A percentile compares a stretch with the other conserved stretches of the same genome.
These are phyloP conservation scores for Brachionus paranguensis DNA, from an alignment of 1,140 invertebrate species.

Conservation along the genomic window DNA sequence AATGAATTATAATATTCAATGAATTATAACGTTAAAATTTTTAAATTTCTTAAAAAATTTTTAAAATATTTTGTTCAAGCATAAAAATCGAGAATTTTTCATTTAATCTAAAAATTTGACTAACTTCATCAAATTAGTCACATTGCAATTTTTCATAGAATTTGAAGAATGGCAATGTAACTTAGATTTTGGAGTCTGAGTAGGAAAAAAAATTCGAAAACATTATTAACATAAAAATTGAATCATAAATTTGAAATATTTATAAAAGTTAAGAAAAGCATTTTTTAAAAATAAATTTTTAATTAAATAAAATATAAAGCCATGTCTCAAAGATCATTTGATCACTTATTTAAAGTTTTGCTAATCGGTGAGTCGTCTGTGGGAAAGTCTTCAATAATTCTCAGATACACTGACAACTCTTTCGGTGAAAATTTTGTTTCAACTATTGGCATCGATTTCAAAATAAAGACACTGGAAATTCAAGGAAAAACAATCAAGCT, in stretches of 20 bases:
- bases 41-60: too few species aligned
- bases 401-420: slow-evolving; percentile 87
- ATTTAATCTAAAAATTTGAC: too few species aligned
- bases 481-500: slow-evolving; percentile 59
- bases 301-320: too few species aligned
- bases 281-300: too few species aligned
- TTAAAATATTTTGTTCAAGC: too few species aligned
- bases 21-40: too few species aligned
- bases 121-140: too few species aligned
- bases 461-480: slow-evolving; percentile 59
- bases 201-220: background rate
- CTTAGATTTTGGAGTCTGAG: background rate
- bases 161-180: too few species aligned
- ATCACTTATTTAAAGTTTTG: slow-evolving; percentile 69
- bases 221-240: background rate
- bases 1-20: too few species aligned
- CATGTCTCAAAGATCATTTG: slow-evolving; percentile 30
- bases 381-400: slow-evolving; percentile 86
- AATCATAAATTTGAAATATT: background rate
- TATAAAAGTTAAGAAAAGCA: background rate
- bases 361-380: slow-evolving; percentile 85
- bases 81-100: too few species aligned
- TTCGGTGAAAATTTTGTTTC: background rate
- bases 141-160: too few species aligned
- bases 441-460: slow-evolving; percentile 56